Conservation (phyloP, 1,140 invertebrate species). For the Drosophila littoralis region DNA sequence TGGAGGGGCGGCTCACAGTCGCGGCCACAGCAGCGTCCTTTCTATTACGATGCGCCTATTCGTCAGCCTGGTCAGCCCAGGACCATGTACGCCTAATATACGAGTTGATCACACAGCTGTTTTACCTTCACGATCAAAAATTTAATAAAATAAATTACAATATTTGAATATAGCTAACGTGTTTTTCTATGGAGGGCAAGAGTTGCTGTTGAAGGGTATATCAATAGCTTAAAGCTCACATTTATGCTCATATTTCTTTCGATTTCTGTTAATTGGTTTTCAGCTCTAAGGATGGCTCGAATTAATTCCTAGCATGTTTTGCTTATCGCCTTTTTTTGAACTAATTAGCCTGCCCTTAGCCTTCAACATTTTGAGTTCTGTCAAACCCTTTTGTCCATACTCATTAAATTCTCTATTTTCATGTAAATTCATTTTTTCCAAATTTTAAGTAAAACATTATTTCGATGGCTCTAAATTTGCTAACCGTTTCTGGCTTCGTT, state of each 20-base stretch:
- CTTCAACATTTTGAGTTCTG: background rate
- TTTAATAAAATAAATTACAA: background rate
- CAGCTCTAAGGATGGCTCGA: no score
- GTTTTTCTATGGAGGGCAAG: background rate
- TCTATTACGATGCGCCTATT: slow-evolving; percentile 58
- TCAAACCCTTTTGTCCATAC: background rate
- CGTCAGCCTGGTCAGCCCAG: slow-evolving; percentile 29
- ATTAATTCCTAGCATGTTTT: no score
- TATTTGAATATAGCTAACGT: background rate
- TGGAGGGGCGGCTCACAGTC: slow-evolving; percentile 31
- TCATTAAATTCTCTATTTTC: background rate
- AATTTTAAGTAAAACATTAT: slow-evolving; percentile 15
- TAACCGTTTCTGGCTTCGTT: background rate
- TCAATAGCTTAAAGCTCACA: no score
- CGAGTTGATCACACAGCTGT: background rate
- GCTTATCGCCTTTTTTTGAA: background rate
- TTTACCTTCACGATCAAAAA: slow-evolving; percentile 9
- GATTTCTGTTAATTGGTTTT: no score
- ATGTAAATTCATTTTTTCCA: slow-evolving; percentile 8
- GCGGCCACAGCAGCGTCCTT: slow-evolving; percentile 27
- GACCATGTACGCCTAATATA: slow-evolving; percentile 66
- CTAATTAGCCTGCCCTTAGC: slow-evolving; percentile 4
- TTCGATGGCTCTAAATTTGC: slow-evolving; percentile 13
- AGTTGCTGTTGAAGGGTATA: no score
- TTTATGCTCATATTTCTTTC: no score